Conservation (phyloP, 1,140 invertebrate genomes). For the Pseudachorutes palmiensis region DNA sequence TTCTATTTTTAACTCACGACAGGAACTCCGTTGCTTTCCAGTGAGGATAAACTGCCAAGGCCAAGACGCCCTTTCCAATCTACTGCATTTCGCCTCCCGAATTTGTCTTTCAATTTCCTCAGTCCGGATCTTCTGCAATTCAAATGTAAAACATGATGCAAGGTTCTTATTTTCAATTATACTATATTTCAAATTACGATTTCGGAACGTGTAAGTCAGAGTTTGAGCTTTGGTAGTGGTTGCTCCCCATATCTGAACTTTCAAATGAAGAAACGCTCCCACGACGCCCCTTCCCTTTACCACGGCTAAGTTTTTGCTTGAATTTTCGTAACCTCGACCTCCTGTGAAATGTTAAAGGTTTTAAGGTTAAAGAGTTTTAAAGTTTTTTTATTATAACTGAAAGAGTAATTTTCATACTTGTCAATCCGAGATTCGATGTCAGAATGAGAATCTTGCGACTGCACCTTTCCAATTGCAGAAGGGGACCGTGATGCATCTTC, state of each 20-base stretch:
- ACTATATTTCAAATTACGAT: too few relatives aligned
- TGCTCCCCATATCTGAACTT: background rate
- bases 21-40: constrained; percentile 21
- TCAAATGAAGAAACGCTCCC: constrained; percentile 1
- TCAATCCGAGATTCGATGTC: background rate
- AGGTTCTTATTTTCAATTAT: background rate
- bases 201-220: background rate
- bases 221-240: background rate
- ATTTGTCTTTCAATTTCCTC: background rate
- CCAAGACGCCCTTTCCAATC: background rate
- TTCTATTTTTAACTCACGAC: background rate
- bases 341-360: background rate
- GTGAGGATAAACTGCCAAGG: constrained; percentile 24
- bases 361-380: background rate
- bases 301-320: constrained; percentile 8
- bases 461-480: constrained; percentile 11
- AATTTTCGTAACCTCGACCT: background rate
- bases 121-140: background rate
- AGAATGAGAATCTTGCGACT: too few relatives aligned
- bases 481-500: constrained; percentile 22
- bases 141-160: background rate
- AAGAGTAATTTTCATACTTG: constrained; percentile 2
- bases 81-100: background rate
- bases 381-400: background rate
- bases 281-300: constrained; percentile 13